Conservation (phyloP, 2,797 vertebrate species). For the Pyrocephalus nanus region DNA sequence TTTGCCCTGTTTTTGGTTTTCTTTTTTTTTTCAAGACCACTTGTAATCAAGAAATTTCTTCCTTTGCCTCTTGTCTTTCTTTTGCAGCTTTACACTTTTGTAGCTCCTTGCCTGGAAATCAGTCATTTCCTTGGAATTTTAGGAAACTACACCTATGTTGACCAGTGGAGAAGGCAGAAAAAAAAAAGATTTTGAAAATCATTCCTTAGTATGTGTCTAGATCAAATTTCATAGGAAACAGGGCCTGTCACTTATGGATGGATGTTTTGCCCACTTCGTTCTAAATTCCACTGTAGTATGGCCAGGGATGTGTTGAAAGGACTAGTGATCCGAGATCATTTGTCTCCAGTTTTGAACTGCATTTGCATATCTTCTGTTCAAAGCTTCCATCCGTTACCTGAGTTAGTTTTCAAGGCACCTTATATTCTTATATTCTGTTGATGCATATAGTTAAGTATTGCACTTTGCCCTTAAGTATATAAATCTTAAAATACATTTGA, state of each 20-base stretch:
- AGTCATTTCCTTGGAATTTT: not conserved
- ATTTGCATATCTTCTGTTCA: not conserved
- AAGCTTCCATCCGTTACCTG: not conserved
- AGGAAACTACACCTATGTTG: not conserved
- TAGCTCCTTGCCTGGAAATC: not conserved
- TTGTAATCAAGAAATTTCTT: not conserved
- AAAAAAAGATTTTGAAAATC: not conserved
- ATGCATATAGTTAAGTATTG: not conserved
- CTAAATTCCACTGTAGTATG: not conserved
- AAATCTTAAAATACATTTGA: not conserved
- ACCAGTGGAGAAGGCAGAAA: not conserved
- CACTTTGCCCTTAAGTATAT: not conserved
- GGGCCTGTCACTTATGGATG: not conserved
- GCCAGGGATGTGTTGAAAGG: not conserved
- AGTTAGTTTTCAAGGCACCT: not conserved
- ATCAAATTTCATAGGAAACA: not conserved
- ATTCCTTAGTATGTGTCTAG: not conserved
- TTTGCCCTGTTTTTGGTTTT: not conserved
- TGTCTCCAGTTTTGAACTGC: not conserved
- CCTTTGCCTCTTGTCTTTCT: not conserved
- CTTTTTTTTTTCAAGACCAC: not conserved
- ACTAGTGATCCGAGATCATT: rapidly evolving
- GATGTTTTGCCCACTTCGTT: not conserved
- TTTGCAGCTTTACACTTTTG: not conserved
- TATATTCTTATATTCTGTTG: not conserved